Percentiles rank a stretch among this genome's conserved stretches.
Evolutionary conservation across 2,888 invertebrate species (phyloP).

Genomic region (Microdon myrmicae): DNA sequence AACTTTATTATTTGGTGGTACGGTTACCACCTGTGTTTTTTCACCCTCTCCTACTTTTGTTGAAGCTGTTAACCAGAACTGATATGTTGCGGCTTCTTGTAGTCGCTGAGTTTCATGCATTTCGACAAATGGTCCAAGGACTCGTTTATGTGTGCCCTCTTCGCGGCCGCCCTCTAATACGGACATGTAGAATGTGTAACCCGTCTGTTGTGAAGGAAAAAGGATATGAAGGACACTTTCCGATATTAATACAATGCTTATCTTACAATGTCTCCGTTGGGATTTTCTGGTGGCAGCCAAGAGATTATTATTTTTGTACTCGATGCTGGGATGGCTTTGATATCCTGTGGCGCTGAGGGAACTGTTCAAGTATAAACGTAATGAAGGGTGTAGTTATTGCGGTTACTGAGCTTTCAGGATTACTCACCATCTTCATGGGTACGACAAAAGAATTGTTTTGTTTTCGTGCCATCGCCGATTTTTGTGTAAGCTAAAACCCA

Average conservation of each 20-base stretch:
- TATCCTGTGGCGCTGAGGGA: slow-evolving; percentile 88
- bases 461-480: slow-evolving; percentile 88
- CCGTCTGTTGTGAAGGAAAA: slow-evolving; percentile 64
- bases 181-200: slow-evolving; percentile 86
- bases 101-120: slow-evolving; percentile 78
- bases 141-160: slow-evolving; percentile 80
- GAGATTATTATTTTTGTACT: slow-evolving; percentile 86
- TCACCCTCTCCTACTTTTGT: slow-evolving; percentile 87
- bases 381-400: slow-evolving; percentile 4
- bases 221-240: no score
- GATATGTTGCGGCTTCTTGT: slow-evolving; percentile 79
- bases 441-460: slow-evolving; percentile 84
- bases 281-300: slow-evolving; percentile 86
- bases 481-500: slow-evolving; percentile 89
- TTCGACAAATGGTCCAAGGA: slow-evolving; percentile 76
- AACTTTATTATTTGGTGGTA: slow-evolving; percentile 81
- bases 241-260: no score
- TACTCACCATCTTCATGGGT: slow-evolving; percentile 88
- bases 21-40: slow-evolving; percentile 80
- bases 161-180: slow-evolving; percentile 81
- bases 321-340: slow-evolving; percentile 89
- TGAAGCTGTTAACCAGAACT: slow-evolving; percentile 79
- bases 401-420: neutral
- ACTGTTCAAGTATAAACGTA: slow-evolving; percentile 69
- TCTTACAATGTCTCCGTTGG: slow-evolving; percentile 82